A percentile compares a stretch with the other conserved stretches of the same genome.
Evolutionary conservation across 2,113 vertebrate species (phyloP).

Genomic region (Polypterus senegalus): DNA sequence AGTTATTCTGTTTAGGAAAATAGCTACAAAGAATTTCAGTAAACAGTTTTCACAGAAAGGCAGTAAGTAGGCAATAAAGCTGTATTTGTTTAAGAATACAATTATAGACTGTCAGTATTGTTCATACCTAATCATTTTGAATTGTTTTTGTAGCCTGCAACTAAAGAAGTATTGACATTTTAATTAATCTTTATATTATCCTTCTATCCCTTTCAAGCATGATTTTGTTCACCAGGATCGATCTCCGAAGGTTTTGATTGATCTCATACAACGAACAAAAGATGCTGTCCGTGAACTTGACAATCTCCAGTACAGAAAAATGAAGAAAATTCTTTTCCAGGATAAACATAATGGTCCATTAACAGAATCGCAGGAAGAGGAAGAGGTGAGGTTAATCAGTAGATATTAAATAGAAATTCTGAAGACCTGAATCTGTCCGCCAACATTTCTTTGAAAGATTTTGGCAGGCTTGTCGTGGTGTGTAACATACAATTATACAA

Average conservation of each 20-base stretch:
- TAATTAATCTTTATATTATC: neutral
- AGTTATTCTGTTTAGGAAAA: too few species aligned
- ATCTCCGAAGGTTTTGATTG: conserved; percentile 69
- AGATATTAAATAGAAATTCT: too few species aligned
- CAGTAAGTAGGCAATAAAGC: too few species aligned
- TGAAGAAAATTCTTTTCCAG: conserved; percentile 98
- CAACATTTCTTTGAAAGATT: too few species aligned
- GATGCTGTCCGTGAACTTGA: conserved; percentile 92
- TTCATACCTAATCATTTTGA: too few species aligned
- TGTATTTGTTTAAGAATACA: too few species aligned
- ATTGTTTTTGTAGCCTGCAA: too few species aligned
- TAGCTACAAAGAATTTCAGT: too few species aligned
- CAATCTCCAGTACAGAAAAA: conserved; percentile 95
- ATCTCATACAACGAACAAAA: conserved; percentile 95
- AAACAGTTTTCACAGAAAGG: too few species aligned
- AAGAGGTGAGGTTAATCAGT: conserved; percentile 58
- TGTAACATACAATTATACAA: neutral
- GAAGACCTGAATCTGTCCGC: too few species aligned
- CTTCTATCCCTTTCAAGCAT: conserved; percentile 49
- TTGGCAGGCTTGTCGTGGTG: neutral
- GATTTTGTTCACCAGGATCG: conserved; percentile 85
- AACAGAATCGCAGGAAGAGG: conserved; percentile 86
- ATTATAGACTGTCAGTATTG: too few species aligned
- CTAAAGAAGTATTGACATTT: too few species aligned
- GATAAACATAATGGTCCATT: conserved; percentile 81